Conservation (phyloP, 2,113 vertebrate species). For the Hyperoodon ampullatus region DNA sequence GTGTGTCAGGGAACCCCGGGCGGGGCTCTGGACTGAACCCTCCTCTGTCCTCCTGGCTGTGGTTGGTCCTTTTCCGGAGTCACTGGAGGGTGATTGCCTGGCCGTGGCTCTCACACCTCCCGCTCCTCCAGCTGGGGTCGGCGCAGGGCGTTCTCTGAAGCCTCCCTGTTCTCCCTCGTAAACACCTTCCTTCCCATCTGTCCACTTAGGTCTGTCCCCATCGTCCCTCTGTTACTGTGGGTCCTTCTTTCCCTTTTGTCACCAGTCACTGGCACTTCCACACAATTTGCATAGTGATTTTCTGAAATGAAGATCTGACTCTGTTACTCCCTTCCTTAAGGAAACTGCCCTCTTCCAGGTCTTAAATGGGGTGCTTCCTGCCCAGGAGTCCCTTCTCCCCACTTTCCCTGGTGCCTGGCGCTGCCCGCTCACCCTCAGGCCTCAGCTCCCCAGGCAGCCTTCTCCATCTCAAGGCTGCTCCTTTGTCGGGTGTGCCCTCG, state of each 20-base stretch:
- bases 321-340: background rate
- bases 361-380: background rate
- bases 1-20: background rate
- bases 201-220: rapidly evolving
- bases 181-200: background rate
- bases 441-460: background rate
- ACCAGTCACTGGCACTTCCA: background rate
- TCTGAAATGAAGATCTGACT: background rate
- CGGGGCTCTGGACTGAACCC: background rate
- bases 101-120: background rate
- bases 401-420: rapidly evolving
- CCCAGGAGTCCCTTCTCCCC: background rate
- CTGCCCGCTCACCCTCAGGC: rapidly evolving
- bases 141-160: background rate
- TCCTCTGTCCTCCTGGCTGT: background rate
- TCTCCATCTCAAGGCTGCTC: background rate
- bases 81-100: background rate
- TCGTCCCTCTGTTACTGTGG: background rate
- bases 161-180: background rate
- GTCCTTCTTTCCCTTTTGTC: background rate
- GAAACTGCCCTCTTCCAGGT: background rate
- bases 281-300: background rate
- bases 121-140: background rate
- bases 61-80: background rate
- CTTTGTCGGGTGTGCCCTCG: background rate